Percentiles rank a stretch among this genome's conserved stretches.
Evolutionary conservation across 2,113 vertebrate genomes (phyloP).

Genomic region (Syngnathus floridae): DNA sequence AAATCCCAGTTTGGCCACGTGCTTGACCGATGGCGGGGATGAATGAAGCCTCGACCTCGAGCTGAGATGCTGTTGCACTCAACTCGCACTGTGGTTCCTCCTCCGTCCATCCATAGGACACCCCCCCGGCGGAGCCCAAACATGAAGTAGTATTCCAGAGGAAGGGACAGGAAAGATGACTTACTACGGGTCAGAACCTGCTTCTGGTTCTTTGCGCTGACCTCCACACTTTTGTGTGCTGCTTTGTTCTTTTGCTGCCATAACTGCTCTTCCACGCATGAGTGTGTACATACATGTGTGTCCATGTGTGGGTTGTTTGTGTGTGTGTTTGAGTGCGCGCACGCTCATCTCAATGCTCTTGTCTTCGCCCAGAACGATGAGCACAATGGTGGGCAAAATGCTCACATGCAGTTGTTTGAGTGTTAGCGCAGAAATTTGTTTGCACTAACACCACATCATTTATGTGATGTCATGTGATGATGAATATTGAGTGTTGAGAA

Average conservation of each 20-base stretch:
- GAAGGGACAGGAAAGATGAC: not conserved
- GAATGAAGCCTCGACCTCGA: slow-evolving; percentile 49
- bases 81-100: slow-evolving; percentile 19
- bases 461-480: too few species aligned
- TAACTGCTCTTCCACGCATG: not conserved
- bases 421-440: not conserved
- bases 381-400: not conserved
- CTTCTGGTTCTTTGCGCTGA: not conserved
- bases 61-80: slow-evolving; percentile 14
- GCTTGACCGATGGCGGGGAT: slow-evolving; percentile 36
- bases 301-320: not conserved
- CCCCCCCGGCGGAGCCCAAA: not conserved
- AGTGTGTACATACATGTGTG: not conserved
- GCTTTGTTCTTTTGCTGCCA: not conserved
- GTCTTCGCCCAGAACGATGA: not conserved
- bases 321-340: not conserved
- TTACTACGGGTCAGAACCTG: not conserved
- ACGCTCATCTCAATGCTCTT: too few species aligned
- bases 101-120: slow-evolving; percentile 1
- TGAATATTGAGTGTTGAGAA: not conserved
- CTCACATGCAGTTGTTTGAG: not conserved
- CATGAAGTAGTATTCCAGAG: not conserved
- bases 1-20: slow-evolving; percentile 44
- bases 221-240: not conserved
- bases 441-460: not conserved